Evolutionary conservation across 1,140 invertebrate species (phyloP).

Genomic region (Lepidurus couesii): DNA sequence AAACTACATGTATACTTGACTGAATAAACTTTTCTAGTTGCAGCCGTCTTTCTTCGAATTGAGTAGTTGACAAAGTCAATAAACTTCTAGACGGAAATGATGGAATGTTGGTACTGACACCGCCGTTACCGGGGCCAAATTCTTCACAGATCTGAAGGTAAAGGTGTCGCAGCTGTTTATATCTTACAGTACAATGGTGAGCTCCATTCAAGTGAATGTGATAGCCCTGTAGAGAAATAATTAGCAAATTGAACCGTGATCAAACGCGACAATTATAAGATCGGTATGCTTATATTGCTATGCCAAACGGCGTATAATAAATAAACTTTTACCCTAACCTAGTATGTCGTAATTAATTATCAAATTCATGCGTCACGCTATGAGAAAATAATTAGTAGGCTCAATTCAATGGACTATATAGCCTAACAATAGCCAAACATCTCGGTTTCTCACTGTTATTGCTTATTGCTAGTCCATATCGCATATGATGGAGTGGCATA

Average conservation of each 20-base stretch:
- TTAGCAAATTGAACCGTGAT: not conserved
- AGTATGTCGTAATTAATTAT: no score
- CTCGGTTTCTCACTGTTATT: no score
- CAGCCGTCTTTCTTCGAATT: slow-evolving; percentile 3
- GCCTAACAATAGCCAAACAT: no score
- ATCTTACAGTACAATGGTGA: not conserved
- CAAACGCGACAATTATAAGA: no score
- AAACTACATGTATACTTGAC: not conserved
- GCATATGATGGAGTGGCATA: no score
- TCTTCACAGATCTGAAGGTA: not conserved
- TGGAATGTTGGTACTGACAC: not conserved
- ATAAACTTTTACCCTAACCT: no score
- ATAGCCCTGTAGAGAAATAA: not conserved
- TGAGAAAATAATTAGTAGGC: no score
- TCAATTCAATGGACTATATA: no score
- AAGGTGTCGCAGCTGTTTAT: not conserved
- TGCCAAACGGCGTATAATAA: no score
- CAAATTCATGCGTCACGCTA: no score
- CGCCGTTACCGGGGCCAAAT: not conserved
- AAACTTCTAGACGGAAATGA: not conserved
- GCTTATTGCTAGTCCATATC: no score
- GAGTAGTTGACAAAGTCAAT: not conserved
- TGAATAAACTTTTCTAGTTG: not conserved
- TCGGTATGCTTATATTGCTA: no score
- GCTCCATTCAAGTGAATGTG: not conserved